Evolutionary conservation across 1,140 invertebrate species (phyloP), one percentile per base, ranked within the genome.

Genomic region (Scaptomyza graminum): DNA sequence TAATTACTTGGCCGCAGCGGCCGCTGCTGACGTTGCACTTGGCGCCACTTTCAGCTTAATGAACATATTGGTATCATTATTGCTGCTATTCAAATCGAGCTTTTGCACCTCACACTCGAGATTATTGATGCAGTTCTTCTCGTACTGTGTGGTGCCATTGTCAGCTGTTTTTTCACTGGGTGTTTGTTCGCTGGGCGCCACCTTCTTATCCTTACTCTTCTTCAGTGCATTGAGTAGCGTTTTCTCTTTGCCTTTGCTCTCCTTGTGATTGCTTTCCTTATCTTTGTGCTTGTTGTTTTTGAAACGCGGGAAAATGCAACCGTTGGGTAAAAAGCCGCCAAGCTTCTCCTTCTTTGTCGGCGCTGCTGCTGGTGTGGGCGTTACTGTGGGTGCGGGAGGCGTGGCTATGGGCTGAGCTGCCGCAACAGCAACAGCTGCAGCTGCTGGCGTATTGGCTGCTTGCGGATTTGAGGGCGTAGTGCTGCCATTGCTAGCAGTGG

Each of bases 241-340:
- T 51, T 91, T 91, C 59, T 91, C 87, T 76, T 91, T 91, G 66
- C 82, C 78, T 41, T 91, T 90, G 46, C 73, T 66, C 56, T 91
- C 90, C 69, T 91, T 91, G 44, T 91, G 88, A 66, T 85, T 90
- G 70, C 61, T 74, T 22, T 91, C 90, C 70, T 90, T 90, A 44
- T 91, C 90, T 69, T 91, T 91, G 71, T 91, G 72, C 64, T 91
- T 91, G 67, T 91, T 90, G 54, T 91, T 91, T 50, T 92, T 92
- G 54, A 92, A 92, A 37, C 91, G 88, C 70, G 91, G 90, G 74
- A 92, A 91, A 57, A 92, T 92, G 51, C 90, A 92, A 59, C 91
- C 88, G 16, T 92, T 92, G 54, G 91, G 91, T 72, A 92, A 70
- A 57, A 92, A 92, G 9, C 90, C 90, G 15, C 90, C 90, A 12